Evolutionary conservation across 2,113 vertebrate genomes (phyloP), one percentile per base, ranked within the genome.

Genomic region (Synchiropus splendidus): DNA sequence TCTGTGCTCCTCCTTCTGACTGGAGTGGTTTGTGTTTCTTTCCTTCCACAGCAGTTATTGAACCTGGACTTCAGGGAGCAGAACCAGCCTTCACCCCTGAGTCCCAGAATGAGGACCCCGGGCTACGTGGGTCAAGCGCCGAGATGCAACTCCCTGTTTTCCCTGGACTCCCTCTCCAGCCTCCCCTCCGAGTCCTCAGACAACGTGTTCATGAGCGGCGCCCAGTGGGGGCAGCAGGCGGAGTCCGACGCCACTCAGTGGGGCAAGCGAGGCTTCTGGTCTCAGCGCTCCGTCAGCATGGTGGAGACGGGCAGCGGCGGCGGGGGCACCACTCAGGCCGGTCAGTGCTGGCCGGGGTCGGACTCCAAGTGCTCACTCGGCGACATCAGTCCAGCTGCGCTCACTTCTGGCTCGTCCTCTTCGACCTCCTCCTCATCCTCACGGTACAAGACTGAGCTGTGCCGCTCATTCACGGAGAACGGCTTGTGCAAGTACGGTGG

Each of bases 391-490:
- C 34, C 61, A 32, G 11, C 61, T 9, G 12, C 52, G 32, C 57
- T 58, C 36, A 70, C 45, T 38, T n/a, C 41, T 2, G 41, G 36
- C 56, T 58, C 60, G 30, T 62, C 59, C 40, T 14, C 54, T 6
- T 56, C 84, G 50, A 3, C 58, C 34, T 65, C 83, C 9, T 12
- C 61, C 44, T 2, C 54, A 3, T 40, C 74, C 1, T 60, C 64
- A 0, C 87, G 85, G 37, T 88, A 87, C 39, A 88, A 87, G 72
- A 88, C 86, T 1, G 86, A 88, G 53, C 70, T 88, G 16, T 88
- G 86, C 45, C 84, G 86, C 5, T 85, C 85, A 1, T 87, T 82
- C 39, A 78, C 79, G 0, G 86, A 88, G 54, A 83, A 70, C 1
- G 84, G 85, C 12, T 10, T 74, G 48, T 88, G 86, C 72, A 86